Base-by-base conservation (phyloP, 1,140 invertebrate species). In the Achroia grisella region DNA sequence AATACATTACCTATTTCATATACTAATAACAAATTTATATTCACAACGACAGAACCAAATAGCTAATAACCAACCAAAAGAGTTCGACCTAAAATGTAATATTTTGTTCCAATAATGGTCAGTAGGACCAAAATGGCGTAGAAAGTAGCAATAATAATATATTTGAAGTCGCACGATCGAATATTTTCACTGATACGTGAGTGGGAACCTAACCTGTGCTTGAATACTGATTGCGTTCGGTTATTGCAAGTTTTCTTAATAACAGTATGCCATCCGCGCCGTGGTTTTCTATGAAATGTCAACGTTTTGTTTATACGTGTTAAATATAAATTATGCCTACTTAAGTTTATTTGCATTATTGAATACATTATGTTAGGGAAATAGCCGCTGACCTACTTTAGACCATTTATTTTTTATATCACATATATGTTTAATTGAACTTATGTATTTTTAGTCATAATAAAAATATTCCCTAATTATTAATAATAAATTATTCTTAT, bases 161-260 rank as follows among this genome's bases (percentile, higher is more conserved):
- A 59, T 69, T 65, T 62, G 54, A 66, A 52, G 53, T 62, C 40
- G 49, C 53, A 44, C 48, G 50, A 55, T 48, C 45, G 54, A 51
- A 63, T 59, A 66, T 72, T 68, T 71, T 66, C 61, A 60, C 46
- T 41, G 35, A 45, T 39, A 76, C 72, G 72, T 76, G 72, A 62
- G 41, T 67, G 50, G 66, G 69, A 63, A 52, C 48, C 54, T 49
- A 66, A 59, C 44, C 62, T 34, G 33, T 50, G 48, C 35, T 33
- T 56, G 70, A 51, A 76, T 76, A 73, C 68, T 73, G 63, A 76
- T 71, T 30, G 48, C 17, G 12, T 35, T 31, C 27, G 11, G 14
- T 53, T 56, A 39, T 45, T 56, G 44, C 46, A 41, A 46, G 34
- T 50, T 56, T 62, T 62, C 53, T 44, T 44, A 34, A 48, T 39